Percentiles rank a stretch among this genome's conserved stretches.
Evolutionary conservation across 2,888 invertebrate species (phyloP).

Genomic region (Athalia rosae): DNA sequence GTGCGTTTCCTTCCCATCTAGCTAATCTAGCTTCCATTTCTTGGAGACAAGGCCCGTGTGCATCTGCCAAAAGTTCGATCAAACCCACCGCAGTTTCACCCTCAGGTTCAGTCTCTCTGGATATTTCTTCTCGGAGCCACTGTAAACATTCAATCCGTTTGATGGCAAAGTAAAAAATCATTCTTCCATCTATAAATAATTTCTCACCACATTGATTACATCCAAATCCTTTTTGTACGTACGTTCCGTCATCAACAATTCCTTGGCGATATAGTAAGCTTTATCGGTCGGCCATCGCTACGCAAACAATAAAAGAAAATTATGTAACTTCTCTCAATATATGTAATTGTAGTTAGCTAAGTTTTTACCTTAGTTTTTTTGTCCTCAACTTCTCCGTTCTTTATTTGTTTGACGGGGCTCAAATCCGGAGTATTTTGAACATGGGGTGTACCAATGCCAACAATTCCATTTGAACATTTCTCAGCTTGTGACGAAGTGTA

Average conservation of each 20-base stretch:
- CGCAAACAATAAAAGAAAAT: slow-evolving; percentile 53
- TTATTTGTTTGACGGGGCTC: slow-evolving; percentile 67
- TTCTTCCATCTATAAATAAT: not conserved
- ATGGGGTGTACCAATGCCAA: slow-evolving; percentile 58
- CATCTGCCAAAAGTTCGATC: slow-evolving; percentile 86
- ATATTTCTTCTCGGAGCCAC: slow-evolving; percentile 85
- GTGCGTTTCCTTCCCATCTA: slow-evolving; percentile 81
- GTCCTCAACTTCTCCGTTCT: slow-evolving; percentile 65
- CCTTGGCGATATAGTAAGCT: slow-evolving; percentile 91
- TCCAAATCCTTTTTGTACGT: slow-evolving; percentile 97
- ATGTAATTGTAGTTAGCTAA: too few species aligned
- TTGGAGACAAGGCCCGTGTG: slow-evolving; percentile 86
- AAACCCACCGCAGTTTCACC: slow-evolving; percentile 78
- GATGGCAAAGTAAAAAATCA: slow-evolving; percentile 28
- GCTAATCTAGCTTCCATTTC: slow-evolving; percentile 85
- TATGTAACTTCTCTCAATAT: too few species aligned
- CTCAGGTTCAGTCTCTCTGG: slow-evolving; percentile 78
- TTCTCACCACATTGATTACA: slow-evolving; percentile 88
- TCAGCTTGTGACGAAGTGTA: slow-evolving; percentile 59
- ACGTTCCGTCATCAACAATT: slow-evolving; percentile 95
- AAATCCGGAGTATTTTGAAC: slow-evolving; percentile 65
- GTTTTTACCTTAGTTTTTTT: slow-evolving; percentile 60
- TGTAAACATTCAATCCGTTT: slow-evolving; percentile 62
- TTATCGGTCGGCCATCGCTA: slow-evolving; percentile 82
- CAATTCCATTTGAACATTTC: slow-evolving; percentile 59